phyloP scores from a whole-genome alignment of 2,113 vertebrate genomes.

The Dipodomys stephensi region DNA sequence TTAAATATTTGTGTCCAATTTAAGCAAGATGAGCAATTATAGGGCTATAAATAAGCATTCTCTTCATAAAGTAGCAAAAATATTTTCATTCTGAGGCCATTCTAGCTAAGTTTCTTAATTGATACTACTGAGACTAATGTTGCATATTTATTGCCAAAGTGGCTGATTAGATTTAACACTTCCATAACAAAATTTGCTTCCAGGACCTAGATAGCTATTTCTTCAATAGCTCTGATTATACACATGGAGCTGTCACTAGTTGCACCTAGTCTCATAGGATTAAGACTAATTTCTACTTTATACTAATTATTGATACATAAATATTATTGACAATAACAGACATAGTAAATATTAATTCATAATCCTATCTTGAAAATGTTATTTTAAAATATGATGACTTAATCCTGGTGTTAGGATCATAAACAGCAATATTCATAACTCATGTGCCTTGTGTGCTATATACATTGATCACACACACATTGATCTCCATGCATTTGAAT shows the following conservation, averaged over 20 bases:
- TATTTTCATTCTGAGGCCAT: neutral
- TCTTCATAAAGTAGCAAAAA: neutral
- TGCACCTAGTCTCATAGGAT: neutral
- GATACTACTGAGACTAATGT: neutral
- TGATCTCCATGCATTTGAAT: slow-evolving; percentile 39
- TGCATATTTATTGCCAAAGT: neutral
- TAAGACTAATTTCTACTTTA: neutral
- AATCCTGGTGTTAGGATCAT: neutral
- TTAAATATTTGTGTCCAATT: slow-evolving; percentile 4
- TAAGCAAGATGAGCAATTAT: neutral
- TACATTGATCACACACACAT: neutral
- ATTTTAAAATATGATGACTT: slow-evolving; percentile 17
- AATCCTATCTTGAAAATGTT: neutral
- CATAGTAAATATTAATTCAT: neutral
- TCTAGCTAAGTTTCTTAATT: slow-evolving; percentile 11
- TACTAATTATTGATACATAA: neutral
- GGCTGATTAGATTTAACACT: neutral
- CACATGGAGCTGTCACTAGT: neutral
- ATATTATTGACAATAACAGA: neutral
- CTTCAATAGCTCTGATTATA: neutral
- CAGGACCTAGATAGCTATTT: neutral
- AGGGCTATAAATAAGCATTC: neutral
- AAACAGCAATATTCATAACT: neutral
- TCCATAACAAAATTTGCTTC: slow-evolving; percentile 2
- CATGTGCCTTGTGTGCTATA: neutral